phyloP scores from a whole-genome alignment of 2,888 invertebrate genomes.

The Agapostemon virescens region DNA sequence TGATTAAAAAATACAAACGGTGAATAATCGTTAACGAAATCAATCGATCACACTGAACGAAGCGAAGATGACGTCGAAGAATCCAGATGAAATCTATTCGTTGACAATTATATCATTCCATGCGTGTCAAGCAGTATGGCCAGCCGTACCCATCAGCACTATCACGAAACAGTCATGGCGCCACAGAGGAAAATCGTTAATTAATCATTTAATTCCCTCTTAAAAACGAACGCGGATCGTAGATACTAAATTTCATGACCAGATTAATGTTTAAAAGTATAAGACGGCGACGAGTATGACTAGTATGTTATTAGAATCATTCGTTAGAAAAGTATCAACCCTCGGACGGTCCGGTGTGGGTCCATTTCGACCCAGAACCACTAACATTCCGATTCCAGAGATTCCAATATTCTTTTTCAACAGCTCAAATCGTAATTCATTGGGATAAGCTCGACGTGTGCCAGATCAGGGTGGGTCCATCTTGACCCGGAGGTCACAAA shows the following conservation, averaged over 20 bases:
- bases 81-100: constrained; percentile 46
- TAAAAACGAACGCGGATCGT: constrained; percentile 39
- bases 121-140: constrained; percentile 61
- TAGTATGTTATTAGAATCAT: constrained; percentile 60
- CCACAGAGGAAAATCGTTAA: constrained; percentile 32
- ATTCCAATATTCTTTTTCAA: not conserved
- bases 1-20: not conserved
- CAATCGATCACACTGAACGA: constrained; percentile 5
- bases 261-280: constrained; percentile 52
- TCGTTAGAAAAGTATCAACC: constrained; percentile 57
- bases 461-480: not conserved
- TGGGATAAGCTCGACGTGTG: not conserved
- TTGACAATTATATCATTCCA: constrained; percentile 55
- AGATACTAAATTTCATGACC: constrained; percentile 50
- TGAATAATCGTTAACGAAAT: not conserved
- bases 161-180: constrained; percentile 57
- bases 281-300: constrained; percentile 57
- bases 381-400: not conserved
- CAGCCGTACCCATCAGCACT: constrained; percentile 56
- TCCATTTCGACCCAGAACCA: not conserved
- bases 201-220: constrained; percentile 31
- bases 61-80: constrained; percentile 12
- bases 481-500: too few relatives aligned
- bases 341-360: not conserved
- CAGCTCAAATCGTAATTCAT: not conserved